Percentiles rank a stretch among this genome's conserved stretches.
Evolutionary conservation across 1,140 invertebrate species (phyloP).

Genomic region (Batillaria attramentaria): DNA sequence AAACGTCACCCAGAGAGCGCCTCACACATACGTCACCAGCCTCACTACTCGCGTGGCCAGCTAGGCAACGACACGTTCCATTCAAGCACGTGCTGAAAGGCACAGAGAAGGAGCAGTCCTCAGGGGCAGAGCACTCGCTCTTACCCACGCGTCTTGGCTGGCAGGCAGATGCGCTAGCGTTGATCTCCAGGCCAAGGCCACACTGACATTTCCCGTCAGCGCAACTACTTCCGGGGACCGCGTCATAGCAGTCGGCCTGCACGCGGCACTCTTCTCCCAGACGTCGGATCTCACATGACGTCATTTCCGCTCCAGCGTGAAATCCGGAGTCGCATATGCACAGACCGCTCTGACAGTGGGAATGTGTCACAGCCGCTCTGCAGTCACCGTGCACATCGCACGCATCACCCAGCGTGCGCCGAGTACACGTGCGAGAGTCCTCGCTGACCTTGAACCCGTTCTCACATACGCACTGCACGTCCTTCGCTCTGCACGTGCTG

Average conservation of each 20-base stretch:
- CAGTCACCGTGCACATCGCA: slow-evolving; percentile 45
- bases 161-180: background rate
- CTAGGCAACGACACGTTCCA: slow-evolving; percentile 33
- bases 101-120: slow-evolving; percentile 44
- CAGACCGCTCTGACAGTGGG: background rate
- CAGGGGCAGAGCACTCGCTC: slow-evolving; percentile 5
- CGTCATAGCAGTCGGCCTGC: slow-evolving; percentile 6
- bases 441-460: slow-evolving; percentile 25
- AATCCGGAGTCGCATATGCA: slow-evolving; percentile 17
- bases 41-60: slow-evolving; percentile 32
- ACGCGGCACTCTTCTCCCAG: slow-evolving; percentile 28
- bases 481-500: slow-evolving; percentile 29
- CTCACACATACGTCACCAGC: slow-evolving; percentile 33
- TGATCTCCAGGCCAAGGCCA: slow-evolving; percentile 5
- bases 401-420: slow-evolving; percentile 14
- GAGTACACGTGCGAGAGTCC: background rate
- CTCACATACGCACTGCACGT: slow-evolving; percentile 31
- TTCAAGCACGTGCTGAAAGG: slow-evolving; percentile 36
- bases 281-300: background rate
- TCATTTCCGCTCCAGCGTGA: background rate
- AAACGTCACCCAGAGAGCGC: slow-evolving; percentile 29
- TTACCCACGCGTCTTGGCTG: background rate
- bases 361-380: slow-evolving; percentile 4
- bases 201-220: slow-evolving; percentile 10
- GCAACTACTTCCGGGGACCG: background rate